These are phyloP conservation scores for Tillus elongatus DNA, from an alignment of 2,888 invertebrate species.

Conservation along the genomic window DNA sequence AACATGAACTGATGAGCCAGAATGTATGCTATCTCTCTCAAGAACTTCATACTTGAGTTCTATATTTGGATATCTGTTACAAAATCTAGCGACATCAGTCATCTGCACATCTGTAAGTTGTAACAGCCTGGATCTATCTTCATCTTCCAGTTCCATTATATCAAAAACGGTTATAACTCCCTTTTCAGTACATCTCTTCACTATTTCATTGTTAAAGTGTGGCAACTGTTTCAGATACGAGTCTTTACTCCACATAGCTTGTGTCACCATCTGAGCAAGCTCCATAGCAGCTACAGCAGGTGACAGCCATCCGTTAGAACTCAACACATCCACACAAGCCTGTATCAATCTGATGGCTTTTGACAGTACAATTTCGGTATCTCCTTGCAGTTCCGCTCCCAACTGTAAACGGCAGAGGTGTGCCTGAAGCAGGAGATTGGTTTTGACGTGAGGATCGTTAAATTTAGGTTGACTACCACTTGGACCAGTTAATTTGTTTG, in stretches of 20 bases:
- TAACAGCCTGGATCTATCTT: constrained; percentile 67
- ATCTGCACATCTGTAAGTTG: constrained; percentile 80
- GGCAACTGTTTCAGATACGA: constrained; percentile 95
- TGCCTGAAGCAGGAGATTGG: constrained; percentile 90
- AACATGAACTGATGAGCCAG: constrained; percentile 82
- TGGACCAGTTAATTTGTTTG: constrained; percentile 53
- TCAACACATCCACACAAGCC: constrained; percentile 91
- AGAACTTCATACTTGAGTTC: constrained; percentile 88
- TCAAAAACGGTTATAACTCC: constrained; percentile 89
- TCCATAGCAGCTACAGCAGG: constrained; percentile 99
- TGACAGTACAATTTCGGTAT: constrained; percentile 82
- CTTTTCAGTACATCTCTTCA: constrained; percentile 87
- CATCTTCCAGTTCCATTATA: constrained; percentile 92
- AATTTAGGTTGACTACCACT: constrained; percentile 62
- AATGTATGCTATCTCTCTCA: constrained; percentile 67
- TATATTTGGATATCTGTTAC: constrained; percentile 97
- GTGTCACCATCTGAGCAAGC: constrained; percentile 98
- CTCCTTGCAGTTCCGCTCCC: constrained; percentile 92
- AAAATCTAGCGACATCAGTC: constrained; percentile 97
- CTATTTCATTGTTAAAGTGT: constrained; percentile 81
- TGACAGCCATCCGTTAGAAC: constrained; percentile 94
- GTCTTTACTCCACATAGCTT: constrained; percentile 99
- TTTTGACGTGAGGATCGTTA: constrained; percentile 96
- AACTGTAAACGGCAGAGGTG: constrained; percentile 90
- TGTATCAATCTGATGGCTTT: constrained; percentile 79